A percentile compares a stretch with the other conserved stretches of the same genome.
Evolutionary conservation across 2,888 invertebrate genomes (phyloP).

Genomic region (Sesamia inferens): DNA sequence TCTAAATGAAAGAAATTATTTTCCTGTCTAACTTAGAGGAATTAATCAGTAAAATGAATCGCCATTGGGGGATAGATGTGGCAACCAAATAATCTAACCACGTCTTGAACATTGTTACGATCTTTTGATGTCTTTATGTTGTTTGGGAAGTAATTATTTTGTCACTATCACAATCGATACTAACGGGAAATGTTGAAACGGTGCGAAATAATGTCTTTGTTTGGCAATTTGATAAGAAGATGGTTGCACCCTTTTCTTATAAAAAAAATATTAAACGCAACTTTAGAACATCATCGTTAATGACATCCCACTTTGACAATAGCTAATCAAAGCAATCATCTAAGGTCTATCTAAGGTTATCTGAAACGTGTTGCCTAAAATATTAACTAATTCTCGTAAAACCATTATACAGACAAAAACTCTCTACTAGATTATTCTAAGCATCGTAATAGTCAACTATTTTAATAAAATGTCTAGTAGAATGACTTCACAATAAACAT

Average conservation of each 20-base stretch:
- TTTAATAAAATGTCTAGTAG: slow-evolving; percentile 28
- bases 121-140: slow-evolving; percentile 24
- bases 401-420: background rate
- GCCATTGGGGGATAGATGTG: slow-evolving; percentile 28
- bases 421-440: background rate
- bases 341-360: background rate
- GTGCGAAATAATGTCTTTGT: background rate
- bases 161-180: background rate
- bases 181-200: background rate
- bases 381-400: background rate
- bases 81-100: slow-evolving; percentile 29
- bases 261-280: background rate
- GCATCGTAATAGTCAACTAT: background rate
- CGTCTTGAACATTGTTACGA: slow-evolving; percentile 25
- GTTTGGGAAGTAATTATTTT: slow-evolving; percentile 26
- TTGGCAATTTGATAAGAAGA: background rate
- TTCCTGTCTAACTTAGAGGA: slow-evolving; percentile 45
- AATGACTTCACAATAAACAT: slow-evolving; percentile 14
- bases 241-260: no score
- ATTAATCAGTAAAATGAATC: slow-evolving; percentile 49
- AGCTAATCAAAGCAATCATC: background rate
- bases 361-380: background rate
- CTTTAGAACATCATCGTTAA: background rate
- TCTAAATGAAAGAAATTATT: slow-evolving; percentile 63
- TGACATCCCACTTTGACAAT: background rate